These are phyloP conservation scores for Caenorhabditis sulstoni DNA, from an alignment of 2,888 invertebrate genomes.

Conservation along the genomic window DNA sequence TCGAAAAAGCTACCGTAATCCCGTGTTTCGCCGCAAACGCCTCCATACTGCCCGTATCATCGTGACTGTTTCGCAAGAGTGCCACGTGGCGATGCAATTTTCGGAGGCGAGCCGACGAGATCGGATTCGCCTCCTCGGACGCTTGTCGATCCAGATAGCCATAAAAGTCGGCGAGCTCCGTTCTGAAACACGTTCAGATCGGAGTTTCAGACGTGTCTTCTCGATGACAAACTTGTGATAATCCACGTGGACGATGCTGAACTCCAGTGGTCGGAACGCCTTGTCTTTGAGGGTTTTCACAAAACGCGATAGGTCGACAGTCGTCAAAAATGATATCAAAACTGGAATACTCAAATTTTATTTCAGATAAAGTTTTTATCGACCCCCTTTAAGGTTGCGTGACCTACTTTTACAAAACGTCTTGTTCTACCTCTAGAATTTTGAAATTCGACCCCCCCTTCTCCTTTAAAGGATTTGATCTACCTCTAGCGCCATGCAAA, in stretches of 20 bases:
- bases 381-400: too few relatives aligned
- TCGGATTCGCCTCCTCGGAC: conserved; percentile 33
- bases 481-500: conserved; percentile 49
- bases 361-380: too few relatives aligned
- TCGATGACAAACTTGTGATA: conserved; percentile 25
- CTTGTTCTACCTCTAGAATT: too few relatives aligned
- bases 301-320: conserved; percentile 34
- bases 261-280: conserved; percentile 48
- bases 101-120: conserved; percentile 38
- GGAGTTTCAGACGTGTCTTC: background rate
- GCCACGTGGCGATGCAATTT: conserved; percentile 51
- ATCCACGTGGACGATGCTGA: conserved; percentile 52
- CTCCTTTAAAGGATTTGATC: too few relatives aligned
- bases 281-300: conserved; percentile 51
- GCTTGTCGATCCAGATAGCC: conserved; percentile 36
- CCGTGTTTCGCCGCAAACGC: conserved; percentile 32
- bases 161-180: conserved; percentile 23
- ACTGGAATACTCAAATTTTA: too few relatives aligned
- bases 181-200: conserved; percentile 11
- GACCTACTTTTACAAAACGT: too few relatives aligned
- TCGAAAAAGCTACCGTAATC: conserved; percentile 40
- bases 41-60: conserved; percentile 36
- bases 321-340: conserved; percentile 51
- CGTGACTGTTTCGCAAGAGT: conserved; percentile 44
- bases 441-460: too few relatives aligned